Evolutionary conservation across 2,797 vertebrate species (phyloP), one percentile per base, ranked within the genome.

Genomic region (Argyrosomus regius): DNA sequence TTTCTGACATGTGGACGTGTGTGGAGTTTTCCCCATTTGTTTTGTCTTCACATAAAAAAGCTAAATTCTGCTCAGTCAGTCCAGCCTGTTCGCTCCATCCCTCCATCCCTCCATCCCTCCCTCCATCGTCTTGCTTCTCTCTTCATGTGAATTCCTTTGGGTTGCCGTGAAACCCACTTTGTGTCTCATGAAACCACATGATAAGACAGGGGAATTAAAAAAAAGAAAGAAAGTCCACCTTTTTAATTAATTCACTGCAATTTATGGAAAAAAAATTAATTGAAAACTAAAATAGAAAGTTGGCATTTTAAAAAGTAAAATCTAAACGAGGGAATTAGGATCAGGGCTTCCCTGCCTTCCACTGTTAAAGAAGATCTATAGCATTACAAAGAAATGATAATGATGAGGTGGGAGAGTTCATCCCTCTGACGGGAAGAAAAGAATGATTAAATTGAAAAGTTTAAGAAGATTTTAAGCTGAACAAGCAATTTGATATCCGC

Each of bases 391-490:
- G 60, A 71, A 59, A 7, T 6, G 45, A 78, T 67, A 77, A 82
- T n/a, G n/a, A 53, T 6, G 5, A 76, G 28, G 53, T 61, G 81
- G 70, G 75, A 70, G 75, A 64, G 76, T 72, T 75, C 50, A 68
- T 28, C 46, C 45, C 39, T 69, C 3, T 18, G 43, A 35, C 43
- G 63, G 64, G 66, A 53, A 18, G 22, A 69, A 52, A 61, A 73
- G 57, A 54, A 77, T 81, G 75, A 89, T 88, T 89, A 74, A 86
- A 88, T 82, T 76, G 75, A 83, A 83, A 90, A 75, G 69, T 82
- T 84, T 60, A 80, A 62, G 72, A 69, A 61, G 71, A 77, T 88
- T 89, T 90, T 73, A 63, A 75, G 80, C 83, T 88, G 83, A 89
- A 83, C 54, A 72, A 81, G 79, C 81, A 72, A 65, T 82, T 84